Evolutionary conservation across 2,113 vertebrate genomes (phyloP).

Genomic region (Carassius auratus): DNA sequence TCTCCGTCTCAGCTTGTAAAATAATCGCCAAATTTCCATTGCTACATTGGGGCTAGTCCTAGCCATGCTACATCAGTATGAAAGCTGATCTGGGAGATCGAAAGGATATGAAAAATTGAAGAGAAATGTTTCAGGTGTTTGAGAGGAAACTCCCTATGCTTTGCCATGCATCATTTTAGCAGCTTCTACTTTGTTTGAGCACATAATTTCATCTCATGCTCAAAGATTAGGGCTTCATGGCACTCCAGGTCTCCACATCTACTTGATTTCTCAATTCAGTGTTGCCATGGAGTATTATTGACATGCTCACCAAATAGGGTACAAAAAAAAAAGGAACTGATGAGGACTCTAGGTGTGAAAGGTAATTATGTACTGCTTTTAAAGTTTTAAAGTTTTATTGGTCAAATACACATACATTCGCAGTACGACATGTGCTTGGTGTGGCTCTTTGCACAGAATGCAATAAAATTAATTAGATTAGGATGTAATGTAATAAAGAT

Average conservation of each 20-base stretch:
- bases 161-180: slow-evolving; percentile 55
- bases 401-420: background rate
- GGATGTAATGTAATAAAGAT: background rate
- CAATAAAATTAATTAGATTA: no score
- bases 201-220: slow-evolving; percentile 12
- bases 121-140: slow-evolving; percentile 70
- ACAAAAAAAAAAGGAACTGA: background rate
- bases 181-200: slow-evolving; percentile 60
- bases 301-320: background rate
- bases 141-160: slow-evolving; percentile 71
- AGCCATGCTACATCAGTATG: slow-evolving; percentile 65
- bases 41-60: slow-evolving; percentile 68
- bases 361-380: background rate
- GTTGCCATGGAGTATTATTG: background rate
- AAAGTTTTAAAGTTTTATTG: background rate
- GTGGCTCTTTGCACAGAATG: no score
- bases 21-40: slow-evolving; percentile 79
- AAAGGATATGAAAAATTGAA: slow-evolving; percentile 77
- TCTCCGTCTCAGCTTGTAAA: slow-evolving; percentile 77
- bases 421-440: background rate
- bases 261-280: background rate
- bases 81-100: slow-evolving; percentile 72
- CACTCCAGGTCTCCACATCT: background rate
- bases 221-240: background rate
- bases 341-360: background rate